phyloP scores from a whole-genome alignment of 2,113 vertebrate species.

The Nesogale talazaci region DNA sequence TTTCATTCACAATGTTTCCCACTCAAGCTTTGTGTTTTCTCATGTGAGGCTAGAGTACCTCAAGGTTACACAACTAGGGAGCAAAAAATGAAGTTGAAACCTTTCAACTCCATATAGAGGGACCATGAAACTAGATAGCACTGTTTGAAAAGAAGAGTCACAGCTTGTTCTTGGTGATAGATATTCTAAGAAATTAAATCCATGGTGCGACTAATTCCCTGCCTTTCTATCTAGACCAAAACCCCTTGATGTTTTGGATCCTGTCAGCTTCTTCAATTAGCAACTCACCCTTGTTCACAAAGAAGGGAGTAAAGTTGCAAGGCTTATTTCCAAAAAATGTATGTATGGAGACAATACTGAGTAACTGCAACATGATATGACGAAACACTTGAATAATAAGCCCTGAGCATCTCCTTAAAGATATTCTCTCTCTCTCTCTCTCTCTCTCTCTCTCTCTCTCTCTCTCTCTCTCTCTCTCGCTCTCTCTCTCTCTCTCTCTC shows the following conservation, averaged over 20 bases:
- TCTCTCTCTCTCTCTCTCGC: too few species aligned
- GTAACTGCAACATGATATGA: not conserved
- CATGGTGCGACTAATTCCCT: not conserved
- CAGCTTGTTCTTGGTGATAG: not conserved
- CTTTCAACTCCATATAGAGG: too few species aligned
- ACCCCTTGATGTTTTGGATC: not conserved
- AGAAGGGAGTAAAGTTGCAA: not conserved
- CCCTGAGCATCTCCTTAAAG: not conserved
- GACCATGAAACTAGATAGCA: too few species aligned
- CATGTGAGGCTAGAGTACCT: not conserved
- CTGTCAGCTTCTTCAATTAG: not conserved
- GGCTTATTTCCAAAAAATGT: not conserved
- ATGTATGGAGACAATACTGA: not conserved
- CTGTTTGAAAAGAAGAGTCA: too few species aligned
- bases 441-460: too few species aligned
- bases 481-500: too few species aligned
- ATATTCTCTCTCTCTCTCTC: too few species aligned
- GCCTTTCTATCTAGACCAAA: not conserved
- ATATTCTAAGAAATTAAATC: not conserved
- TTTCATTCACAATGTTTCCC: not conserved
- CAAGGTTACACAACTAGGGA: too few species aligned
- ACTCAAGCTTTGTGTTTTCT: not conserved
- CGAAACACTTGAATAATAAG: not conserved
- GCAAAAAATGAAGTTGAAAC: too few species aligned
- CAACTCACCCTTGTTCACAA: not conserved